Conservation (phyloP, 2,888 invertebrate genomes). For the Empis livida region DNA sequence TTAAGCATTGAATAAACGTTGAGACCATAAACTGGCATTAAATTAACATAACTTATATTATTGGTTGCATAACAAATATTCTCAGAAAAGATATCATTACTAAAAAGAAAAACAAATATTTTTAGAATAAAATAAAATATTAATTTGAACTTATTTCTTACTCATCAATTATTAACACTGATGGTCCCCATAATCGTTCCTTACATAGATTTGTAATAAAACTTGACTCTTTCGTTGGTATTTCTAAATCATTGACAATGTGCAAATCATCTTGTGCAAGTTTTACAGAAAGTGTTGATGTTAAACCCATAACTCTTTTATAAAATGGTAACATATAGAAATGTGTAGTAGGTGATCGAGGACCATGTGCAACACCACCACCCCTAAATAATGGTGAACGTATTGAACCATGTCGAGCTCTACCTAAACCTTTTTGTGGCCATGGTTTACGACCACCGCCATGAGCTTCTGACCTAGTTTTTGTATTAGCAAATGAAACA, state of each 20-base stretch:
- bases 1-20: conserved; percentile 97
- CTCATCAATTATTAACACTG: conserved; percentile 87
- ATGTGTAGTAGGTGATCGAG: conserved; percentile 76
- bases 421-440: conserved; percentile 90
- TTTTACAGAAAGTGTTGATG: conserved; percentile 75
- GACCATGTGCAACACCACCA: conserved; percentile 82
- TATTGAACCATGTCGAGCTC: conserved; percentile 84
- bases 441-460: conserved; percentile 92
- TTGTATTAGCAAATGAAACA: conserved; percentile 68
- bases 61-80: conserved; percentile 79
- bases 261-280: conserved; percentile 92
- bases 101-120: conserved; percentile 37
- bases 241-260: conserved; percentile 71
- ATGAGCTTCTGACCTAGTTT: conserved; percentile 69
- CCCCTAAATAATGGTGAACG: conserved; percentile 75
- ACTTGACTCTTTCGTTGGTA: conserved; percentile 68
- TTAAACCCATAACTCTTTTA: conserved; percentile 64
- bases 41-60: conserved; percentile 64
- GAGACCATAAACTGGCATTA: conserved; percentile 92
- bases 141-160: conserved; percentile 37
- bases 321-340: conserved; percentile 89
- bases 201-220: conserved; percentile 71
- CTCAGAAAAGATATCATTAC: conserved; percentile 71
- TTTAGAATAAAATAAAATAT: background rate
- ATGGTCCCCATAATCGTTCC: conserved; percentile 88